Percentiles rank a stretch among this genome's conserved stretches.
phyloP scores from a whole-genome alignment of 2,797 vertebrate genomes.

The Muscicapa striata region DNA sequence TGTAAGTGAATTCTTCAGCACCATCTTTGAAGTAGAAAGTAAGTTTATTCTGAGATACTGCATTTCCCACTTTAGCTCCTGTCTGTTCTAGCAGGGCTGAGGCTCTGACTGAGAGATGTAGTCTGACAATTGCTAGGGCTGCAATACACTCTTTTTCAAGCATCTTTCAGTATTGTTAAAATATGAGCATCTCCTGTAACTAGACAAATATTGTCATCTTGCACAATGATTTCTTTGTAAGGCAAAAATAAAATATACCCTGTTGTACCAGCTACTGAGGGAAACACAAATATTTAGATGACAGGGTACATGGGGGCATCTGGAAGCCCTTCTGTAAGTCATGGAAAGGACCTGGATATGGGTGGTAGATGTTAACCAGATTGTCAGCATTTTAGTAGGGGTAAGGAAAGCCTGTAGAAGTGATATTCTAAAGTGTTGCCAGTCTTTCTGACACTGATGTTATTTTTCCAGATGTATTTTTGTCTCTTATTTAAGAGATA shows the following conservation, averaged over 20 bases:
- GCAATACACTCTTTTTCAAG: not conserved
- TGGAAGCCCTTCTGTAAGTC: not conserved
- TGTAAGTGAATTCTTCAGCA: not conserved
- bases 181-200: not conserved
- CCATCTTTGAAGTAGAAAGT: not conserved
- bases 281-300: not conserved
- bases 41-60: conserved; percentile 19
- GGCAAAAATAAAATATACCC: conserved; percentile 3
- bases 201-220: not conserved
- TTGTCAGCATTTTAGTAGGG: not conserved
- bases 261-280: not conserved
- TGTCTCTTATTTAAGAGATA: not conserved
- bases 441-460: not conserved
- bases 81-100: conserved; percentile 22
- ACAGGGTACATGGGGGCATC: not conserved
- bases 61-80: conserved; percentile 31
- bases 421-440: not conserved
- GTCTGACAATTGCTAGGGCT: conserved; percentile 43
- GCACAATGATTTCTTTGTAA: not conserved
- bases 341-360: not conserved
- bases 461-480: not conserved
- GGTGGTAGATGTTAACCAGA: not conserved
- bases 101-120: conserved; percentile 39
- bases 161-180: not conserved
- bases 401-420: not conserved